Evolutionary conservation across 2,797 vertebrate genomes (phyloP).

Genomic region (Mormyrus hasselquistii): DNA sequence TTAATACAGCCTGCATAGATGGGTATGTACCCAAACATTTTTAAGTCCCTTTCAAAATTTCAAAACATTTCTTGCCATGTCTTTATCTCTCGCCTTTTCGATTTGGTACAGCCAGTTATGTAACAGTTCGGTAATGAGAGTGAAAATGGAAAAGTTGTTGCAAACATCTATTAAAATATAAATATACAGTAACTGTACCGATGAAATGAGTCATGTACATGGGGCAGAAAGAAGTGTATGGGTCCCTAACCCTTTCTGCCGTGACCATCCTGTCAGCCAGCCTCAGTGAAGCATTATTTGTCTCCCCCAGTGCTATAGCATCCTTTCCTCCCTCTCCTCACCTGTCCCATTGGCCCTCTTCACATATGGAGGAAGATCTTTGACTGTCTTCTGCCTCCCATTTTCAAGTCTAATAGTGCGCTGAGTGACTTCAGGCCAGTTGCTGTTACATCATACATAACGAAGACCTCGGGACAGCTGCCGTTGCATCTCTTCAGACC

Average conservation of each 20-base stretch:
- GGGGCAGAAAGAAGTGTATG: not conserved
- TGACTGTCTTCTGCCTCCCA: not conserved
- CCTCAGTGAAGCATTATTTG: not conserved
- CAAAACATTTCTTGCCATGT: not conserved
- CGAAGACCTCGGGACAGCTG: not conserved
- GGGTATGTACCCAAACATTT: not conserved
- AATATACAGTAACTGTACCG: not conserved
- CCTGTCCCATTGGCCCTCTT: not conserved
- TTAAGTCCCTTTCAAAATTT: not conserved
- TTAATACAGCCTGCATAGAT: not conserved
- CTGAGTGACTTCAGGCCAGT: not conserved
- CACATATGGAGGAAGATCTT: conserved; percentile 14
- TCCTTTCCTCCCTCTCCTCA: not conserved
- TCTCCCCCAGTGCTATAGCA: conserved; percentile 2
- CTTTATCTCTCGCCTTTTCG: not conserved
- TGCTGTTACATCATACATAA: not conserved
- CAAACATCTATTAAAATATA: not conserved
- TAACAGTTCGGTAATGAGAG: not conserved
- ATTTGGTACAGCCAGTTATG: not conserved
- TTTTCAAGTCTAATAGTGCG: not conserved
- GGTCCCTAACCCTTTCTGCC: not conserved
- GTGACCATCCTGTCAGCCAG: conserved; percentile 13
- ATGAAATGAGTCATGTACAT: not conserved
- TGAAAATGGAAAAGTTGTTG: not conserved
- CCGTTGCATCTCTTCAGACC: not conserved